Conservation (phyloP, 2,797 vertebrate species). For the Poeciliopsis gracilis region DNA sequence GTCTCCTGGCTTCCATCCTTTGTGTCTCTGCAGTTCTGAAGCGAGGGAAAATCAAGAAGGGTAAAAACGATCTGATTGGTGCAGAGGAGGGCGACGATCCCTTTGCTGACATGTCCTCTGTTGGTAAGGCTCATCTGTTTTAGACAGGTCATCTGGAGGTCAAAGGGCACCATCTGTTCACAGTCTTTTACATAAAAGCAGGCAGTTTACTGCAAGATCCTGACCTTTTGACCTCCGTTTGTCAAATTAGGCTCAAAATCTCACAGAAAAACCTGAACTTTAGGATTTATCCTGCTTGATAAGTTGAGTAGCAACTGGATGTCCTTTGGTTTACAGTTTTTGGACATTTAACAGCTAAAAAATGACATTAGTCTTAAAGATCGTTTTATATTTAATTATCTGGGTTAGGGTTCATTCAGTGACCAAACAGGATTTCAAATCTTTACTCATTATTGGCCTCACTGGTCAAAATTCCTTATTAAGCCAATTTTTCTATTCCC, state of each 20-base stretch:
- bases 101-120: slow-evolving; percentile 91
- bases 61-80: slow-evolving; percentile 91
- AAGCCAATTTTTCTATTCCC: not conserved
- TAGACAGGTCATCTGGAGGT: slow-evolving; percentile 8
- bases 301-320: not conserved
- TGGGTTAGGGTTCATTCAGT: too few relatives aligned
- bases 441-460: not conserved
- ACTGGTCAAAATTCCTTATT: not conserved
- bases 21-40: slow-evolving; percentile 86
- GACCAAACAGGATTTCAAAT: not conserved
- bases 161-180: slow-evolving; percentile 43
- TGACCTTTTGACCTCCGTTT: slow-evolving; percentile 28
- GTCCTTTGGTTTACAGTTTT: not conserved
- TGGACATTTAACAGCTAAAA: not conserved
- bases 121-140: slow-evolving; percentile 83
- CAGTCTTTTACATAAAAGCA: slow-evolving; percentile 47
- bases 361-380: not conserved
- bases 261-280: not conserved
- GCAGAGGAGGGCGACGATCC: slow-evolving; percentile 95
- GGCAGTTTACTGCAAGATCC: not conserved
- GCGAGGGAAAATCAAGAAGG: slow-evolving; percentile 90
- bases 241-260: slow-evolving; percentile 22
- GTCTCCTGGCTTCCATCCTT: not conserved
- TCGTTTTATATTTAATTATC: not conserved
- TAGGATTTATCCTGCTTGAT: not conserved